Conservation (phyloP, 2,797 vertebrate genomes). For the Ataeniobius toweri region DNA sequence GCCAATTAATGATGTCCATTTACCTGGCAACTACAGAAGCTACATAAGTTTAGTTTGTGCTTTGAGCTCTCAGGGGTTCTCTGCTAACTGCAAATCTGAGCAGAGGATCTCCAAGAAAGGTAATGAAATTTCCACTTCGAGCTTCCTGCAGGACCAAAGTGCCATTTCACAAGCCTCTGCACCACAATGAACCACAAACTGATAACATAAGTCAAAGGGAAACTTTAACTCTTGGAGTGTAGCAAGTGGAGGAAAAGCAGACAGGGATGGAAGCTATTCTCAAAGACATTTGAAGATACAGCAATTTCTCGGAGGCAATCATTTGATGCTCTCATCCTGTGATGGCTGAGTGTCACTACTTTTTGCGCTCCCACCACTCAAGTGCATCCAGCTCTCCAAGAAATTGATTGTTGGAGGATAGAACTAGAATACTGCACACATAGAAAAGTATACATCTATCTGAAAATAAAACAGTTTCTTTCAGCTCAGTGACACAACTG, state of each 20-base stretch:
- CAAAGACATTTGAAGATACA: constrained; percentile 73
- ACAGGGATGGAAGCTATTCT: constrained; percentile 68
- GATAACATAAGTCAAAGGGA: constrained; percentile 75
- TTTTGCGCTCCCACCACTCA: constrained; percentile 70
- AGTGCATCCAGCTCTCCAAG: constrained; percentile 68
- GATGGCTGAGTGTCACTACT: constrained; percentile 74
- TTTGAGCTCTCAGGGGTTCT: constrained; percentile 49
- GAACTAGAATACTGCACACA: constrained; percentile 57
- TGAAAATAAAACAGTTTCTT: constrained; percentile 44
- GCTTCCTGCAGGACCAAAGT: constrained; percentile 68
- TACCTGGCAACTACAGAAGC: constrained; percentile 30
- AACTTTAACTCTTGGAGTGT: constrained; percentile 63
- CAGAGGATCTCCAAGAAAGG: constrained; percentile 59
- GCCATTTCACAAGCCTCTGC: constrained; percentile 71
- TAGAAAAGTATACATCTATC: constrained; percentile 54
- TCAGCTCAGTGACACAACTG: constrained; percentile 16
- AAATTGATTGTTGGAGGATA: constrained; percentile 73
- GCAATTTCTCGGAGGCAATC: constrained; percentile 75
- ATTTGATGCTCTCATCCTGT: constrained; percentile 73
- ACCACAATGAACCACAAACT: constrained; percentile 63
- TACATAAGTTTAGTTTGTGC: constrained; percentile 24
- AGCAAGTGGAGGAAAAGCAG: constrained; percentile 52
- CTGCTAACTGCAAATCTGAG: constrained; percentile 56
- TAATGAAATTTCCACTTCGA: constrained; percentile 74
- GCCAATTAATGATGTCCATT: constrained; percentile 40